Conservation (phyloP, 2,888 invertebrate genomes). For the Xestia sexstrigata region DNA sequence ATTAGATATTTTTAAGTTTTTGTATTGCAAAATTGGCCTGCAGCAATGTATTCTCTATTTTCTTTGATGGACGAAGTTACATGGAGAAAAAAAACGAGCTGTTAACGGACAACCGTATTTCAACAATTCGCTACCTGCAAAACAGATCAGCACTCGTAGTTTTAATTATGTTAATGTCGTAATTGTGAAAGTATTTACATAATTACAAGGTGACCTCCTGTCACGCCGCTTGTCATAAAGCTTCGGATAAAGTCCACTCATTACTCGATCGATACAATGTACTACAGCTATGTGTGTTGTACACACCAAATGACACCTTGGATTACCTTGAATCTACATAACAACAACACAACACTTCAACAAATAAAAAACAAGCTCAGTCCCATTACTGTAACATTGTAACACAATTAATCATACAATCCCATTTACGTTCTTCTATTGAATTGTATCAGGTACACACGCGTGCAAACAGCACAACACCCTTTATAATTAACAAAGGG, state of each 20-base stretch:
- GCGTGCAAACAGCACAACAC: conserved; percentile 46
- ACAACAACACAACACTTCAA: conserved; percentile 5
- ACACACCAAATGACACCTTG: background rate
- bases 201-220: conserved; percentile 14
- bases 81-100: background rate
- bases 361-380: background rate
- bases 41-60: background rate
- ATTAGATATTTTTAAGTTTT: no score
- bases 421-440: conserved; percentile 38
- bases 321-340: background rate
- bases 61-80: background rate
- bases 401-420: conserved; percentile 47
- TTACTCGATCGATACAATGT: conserved; percentile 4
- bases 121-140: background rate
- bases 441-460: conserved; percentile 35
- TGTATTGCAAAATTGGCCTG: no score
- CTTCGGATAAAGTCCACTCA: background rate
- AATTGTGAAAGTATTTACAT: conserved; percentile 11
- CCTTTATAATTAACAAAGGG: conserved; percentile 50
- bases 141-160: background rate
- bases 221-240: background rate
- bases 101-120: background rate
- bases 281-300: background rate
- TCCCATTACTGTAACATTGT: conserved; percentile 5
- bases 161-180: conserved; percentile 8